A percentile compares a stretch with the other conserved stretches of the same genome.
phyloP scores from a whole-genome alignment of 2,888 invertebrate species.

The Melanophora roralis region DNA sequence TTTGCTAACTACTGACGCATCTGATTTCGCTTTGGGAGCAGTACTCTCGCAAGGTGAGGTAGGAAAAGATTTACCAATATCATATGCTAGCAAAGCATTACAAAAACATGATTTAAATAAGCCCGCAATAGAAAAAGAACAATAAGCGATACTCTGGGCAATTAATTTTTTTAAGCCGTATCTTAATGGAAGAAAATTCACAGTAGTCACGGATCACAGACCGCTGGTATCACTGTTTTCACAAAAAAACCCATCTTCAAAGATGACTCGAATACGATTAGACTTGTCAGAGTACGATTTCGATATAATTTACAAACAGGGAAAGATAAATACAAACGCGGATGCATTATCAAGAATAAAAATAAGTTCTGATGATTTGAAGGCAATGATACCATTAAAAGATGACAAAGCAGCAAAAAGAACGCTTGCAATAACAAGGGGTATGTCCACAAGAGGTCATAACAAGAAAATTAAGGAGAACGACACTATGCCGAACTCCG shows the following conservation, averaged over 20 bases:
- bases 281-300: slow-evolving; percentile 36
- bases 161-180: background rate
- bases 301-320: slow-evolving; percentile 9
- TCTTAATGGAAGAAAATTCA: background rate
- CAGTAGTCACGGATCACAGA: background rate
- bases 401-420: no score
- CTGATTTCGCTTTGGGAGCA: no score
- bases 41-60: no score
- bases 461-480: no score
- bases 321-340: slow-evolving; percentile 6
- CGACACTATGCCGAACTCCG: no score
- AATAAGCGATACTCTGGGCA: background rate
- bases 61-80: no score
- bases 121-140: background rate
- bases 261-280: slow-evolving; percentile 23
- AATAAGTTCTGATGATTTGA: background rate
- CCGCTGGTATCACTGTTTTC: background rate
- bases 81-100: background rate
- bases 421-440: no score
- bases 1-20: no score
- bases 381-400: no score
- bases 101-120: background rate
- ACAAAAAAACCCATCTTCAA: slow-evolving; percentile 26
- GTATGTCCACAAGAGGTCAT: no score
- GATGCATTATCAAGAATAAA: slow-evolving; percentile 8